Evolutionary conservation across 2,888 invertebrate species (phyloP), one percentile per base, ranked within the genome.

Genomic region (Dynastes maya): DNA sequence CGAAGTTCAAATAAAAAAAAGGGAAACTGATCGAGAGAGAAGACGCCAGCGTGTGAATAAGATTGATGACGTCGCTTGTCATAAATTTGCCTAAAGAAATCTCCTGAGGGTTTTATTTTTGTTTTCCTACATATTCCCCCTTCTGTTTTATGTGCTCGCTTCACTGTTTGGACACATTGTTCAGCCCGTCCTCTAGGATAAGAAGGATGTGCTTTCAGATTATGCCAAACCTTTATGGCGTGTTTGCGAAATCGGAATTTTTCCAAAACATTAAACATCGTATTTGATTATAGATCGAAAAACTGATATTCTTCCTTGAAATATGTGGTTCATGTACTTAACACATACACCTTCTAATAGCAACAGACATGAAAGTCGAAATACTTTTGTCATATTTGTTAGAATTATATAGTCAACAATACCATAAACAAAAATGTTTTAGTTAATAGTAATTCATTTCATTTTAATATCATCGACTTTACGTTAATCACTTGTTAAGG

Each of bases 81-180:
- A 86, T 87, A 87, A 87, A 87, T 87, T 87, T 87, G 86, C 86
- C 85, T 86, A 86, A 87, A 86, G 86, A 85, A 86, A 85, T 86
- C 85, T 81, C 85, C 65, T 80, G 85, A 82, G 85, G 82, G 84
- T 82, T 83, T 84, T 81, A 82, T 83, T 83, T 84, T 86, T 86
- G 85, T 86, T 86, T 86, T 85, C 83, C 83, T 84, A 82, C 82
- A 83, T 82, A 83, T 83, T 82, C 83, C 82, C 45, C 79, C 82
- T 83, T 82, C 83, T 85, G 84, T 84, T 85, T 85, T 85, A 85
- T 85, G 85, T 84, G 84, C 84, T 82, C 83, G 84, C 82, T 85
- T 85, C 85, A 82, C 82, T 83, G 83, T 82, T 81, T 83, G 83
- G 86, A 86, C 85, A 85, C 84, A 83, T 84, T 85, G 86, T 86